Conservation (phyloP, 2,797 vertebrate species). For the Eutrigla gurnardus region DNA sequence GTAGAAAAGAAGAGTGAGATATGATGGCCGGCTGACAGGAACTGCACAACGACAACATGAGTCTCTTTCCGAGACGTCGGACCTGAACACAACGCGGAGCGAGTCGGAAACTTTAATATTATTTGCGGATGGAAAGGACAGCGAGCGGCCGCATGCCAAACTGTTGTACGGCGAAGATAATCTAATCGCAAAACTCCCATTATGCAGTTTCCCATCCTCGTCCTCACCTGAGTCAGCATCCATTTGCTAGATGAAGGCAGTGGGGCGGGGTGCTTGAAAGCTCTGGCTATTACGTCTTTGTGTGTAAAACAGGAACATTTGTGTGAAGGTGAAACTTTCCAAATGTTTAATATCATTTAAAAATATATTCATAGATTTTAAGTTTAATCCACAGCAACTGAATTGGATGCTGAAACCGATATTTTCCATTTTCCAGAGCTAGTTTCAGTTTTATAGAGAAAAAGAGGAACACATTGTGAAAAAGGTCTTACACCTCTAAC, state of each 20-base stretch:
- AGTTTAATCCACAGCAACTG: not conserved
- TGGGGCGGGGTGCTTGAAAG: slow-evolving; percentile 19
- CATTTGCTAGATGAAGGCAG: slow-evolving; percentile 29
- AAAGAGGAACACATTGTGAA: not conserved
- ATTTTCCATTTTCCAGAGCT: not conserved
- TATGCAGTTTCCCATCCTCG: slow-evolving; percentile 27
- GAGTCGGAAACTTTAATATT: not conserved
- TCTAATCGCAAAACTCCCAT: slow-evolving; percentile 24
- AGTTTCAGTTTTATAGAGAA: not conserved
- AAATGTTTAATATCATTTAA: not conserved
- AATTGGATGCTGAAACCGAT: not conserved
- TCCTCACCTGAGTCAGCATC: slow-evolving; percentile 26
- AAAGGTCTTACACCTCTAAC: not conserved
- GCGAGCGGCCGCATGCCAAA: not conserved
- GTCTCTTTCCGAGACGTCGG: slow-evolving; percentile 10
- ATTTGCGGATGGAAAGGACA: slow-evolving; percentile 18
- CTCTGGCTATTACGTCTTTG: slow-evolving; percentile 4
- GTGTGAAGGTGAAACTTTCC: not conserved
- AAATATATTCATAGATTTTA: not conserved
- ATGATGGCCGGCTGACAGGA: slow-evolving; percentile 43
- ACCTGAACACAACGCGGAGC: not conserved
- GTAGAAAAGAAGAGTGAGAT: slow-evolving; percentile 26
- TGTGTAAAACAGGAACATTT: slow-evolving; percentile 10
- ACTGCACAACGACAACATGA: slow-evolving; percentile 14
- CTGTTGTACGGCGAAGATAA: not conserved